These are phyloP conservation scores for Athripsodes cinereus DNA, from an alignment of 2,888 invertebrate species.

Conservation along the genomic window DNA sequence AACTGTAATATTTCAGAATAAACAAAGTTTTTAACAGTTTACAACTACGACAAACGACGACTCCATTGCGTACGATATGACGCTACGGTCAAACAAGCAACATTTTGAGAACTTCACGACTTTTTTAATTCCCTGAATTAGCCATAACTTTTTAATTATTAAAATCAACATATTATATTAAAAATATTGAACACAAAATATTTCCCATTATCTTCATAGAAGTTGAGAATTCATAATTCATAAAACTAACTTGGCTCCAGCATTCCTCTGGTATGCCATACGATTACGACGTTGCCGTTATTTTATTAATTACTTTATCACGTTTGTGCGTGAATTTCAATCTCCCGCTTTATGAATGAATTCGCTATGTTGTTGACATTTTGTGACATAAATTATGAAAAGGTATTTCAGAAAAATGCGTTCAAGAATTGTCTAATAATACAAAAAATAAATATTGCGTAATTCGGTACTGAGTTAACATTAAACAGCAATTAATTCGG, in stretches of 20 bases:
- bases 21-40: constrained; percentile 24
- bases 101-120: no score
- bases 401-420: no score
- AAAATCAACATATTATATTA: no score
- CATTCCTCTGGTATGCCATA: constrained; percentile 19
- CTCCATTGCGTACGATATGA: constrained; percentile 63
- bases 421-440: no score
- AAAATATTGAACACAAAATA: no score
- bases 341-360: constrained; percentile 2
- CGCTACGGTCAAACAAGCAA: constrained; percentile 48
- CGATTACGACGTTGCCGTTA: background rate
- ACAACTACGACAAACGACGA: constrained; percentile 36
- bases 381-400: background rate
- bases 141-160: no score
- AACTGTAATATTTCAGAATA: constrained; percentile 9
- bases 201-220: no score
- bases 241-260: constrained; percentile 15
- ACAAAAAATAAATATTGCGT: no score
- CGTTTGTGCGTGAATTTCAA: background rate
- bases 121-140: no score
- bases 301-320: background rate
- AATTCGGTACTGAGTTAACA: constrained; percentile 22
- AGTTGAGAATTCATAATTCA: background rate
- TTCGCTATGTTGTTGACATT: background rate
- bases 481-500: constrained; percentile 10